Evolutionary conservation across 2,797 vertebrate species (phyloP).

Genomic region (Helostoma temminkii): DNA sequence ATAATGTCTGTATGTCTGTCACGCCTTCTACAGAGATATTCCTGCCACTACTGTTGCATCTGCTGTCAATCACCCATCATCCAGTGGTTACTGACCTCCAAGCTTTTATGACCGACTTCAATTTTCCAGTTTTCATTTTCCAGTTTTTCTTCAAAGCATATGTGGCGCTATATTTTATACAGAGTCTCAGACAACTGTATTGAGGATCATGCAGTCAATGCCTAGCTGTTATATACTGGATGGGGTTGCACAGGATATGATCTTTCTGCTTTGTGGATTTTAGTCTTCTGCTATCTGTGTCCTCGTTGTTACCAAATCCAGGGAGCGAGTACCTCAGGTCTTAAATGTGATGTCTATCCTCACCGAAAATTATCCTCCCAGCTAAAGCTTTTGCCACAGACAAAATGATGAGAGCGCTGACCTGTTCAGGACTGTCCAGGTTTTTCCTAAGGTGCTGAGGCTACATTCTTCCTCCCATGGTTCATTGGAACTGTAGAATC

Average conservation of each 20-base stretch:
- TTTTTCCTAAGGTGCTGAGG: slow-evolving; percentile 61
- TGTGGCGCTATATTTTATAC: slow-evolving; percentile 39
- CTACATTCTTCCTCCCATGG: slow-evolving; percentile 50
- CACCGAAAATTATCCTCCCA: slow-evolving; percentile 69
- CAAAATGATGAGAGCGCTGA: slow-evolving; percentile 61
- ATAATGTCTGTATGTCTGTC: slow-evolving; percentile 59
- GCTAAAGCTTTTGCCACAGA: slow-evolving; percentile 78
- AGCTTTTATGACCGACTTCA: no score
- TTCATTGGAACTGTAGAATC: slow-evolving; percentile 58
- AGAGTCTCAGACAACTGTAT: slow-evolving; percentile 31
- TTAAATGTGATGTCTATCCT: slow-evolving; percentile 74
- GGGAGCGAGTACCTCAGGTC: slow-evolving; percentile 68
- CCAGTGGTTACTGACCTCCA: slow-evolving; percentile 36
- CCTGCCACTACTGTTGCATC: slow-evolving; percentile 59
- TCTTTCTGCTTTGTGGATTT: slow-evolving; percentile 65
- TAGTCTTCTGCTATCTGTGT: slow-evolving; percentile 60
- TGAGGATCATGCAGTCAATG: slow-evolving; percentile 23
- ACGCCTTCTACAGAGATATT: slow-evolving; percentile 58
- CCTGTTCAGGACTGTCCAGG: slow-evolving; percentile 51
- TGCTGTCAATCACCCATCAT: slow-evolving; percentile 67
- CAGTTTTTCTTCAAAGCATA: slow-evolving; percentile 29
- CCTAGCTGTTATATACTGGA: slow-evolving; percentile 36
- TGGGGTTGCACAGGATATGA: slow-evolving; percentile 67
- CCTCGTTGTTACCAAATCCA: slow-evolving; percentile 79
- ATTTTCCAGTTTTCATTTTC: no score